Evolutionary conservation across 2,888 invertebrate genomes (phyloP).

Genomic region (Nebria brevicollis): DNA sequence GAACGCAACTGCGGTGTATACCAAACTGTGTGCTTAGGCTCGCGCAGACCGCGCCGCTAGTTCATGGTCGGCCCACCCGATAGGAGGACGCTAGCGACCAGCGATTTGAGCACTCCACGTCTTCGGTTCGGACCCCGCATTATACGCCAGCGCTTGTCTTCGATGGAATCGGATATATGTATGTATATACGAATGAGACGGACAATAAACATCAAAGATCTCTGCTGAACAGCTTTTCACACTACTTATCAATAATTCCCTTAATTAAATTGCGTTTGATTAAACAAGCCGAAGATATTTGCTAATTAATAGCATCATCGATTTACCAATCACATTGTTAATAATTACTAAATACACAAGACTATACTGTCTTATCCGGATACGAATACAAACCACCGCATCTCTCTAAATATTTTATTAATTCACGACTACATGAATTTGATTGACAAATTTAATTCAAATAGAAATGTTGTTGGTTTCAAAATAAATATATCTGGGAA

Average conservation of each 20-base stretch:
- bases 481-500: too few species aligned
- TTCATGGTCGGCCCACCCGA: conserved; percentile 48
- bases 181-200: background rate
- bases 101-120: conserved; percentile 39
- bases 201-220: conserved; percentile 8
- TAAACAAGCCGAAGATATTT: background rate
- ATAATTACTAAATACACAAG: too few species aligned
- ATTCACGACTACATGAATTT: too few species aligned
- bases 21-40: conserved; percentile 48
- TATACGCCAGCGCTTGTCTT: background rate
- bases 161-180: background rate
- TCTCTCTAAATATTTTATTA: too few species aligned
- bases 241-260: conserved; percentile 24
- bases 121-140: background rate
- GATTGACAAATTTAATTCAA: too few species aligned
- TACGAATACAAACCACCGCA: too few species aligned
- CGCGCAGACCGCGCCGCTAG: conserved; percentile 52
- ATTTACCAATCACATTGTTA: background rate
- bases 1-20: conserved; percentile 59
- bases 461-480: too few species aligned
- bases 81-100: conserved; percentile 52
- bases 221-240: background rate
- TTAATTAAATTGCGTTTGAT: conserved; percentile 3
- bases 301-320: background rate
- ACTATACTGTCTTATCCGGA: too few species aligned